Base-by-base conservation (phyloP, 2,113 vertebrate genomes). In the Labeo rohita region DNA sequence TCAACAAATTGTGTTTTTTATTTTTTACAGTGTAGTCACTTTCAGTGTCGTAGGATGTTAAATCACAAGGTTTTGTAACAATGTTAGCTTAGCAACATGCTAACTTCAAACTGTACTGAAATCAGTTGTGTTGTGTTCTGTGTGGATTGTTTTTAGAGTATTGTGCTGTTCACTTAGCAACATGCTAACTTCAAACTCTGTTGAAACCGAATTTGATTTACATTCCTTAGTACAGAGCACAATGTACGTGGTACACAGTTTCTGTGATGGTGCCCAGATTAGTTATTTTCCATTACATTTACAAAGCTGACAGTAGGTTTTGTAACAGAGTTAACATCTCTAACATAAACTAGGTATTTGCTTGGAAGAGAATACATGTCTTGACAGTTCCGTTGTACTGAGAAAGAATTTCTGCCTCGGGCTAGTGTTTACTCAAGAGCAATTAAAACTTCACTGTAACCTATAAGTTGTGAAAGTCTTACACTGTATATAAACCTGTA, bases 381-480 rank as follows among this genome's bases (percentile, higher is more conserved):
- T 80, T 61, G 56, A 80, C 56, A 34, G 78, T 8, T 21, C 52
- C 34, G 10, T 59, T 59, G 76, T 78, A 59, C 39, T 59, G 52
- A 56, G 28, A 78, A 78, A 78, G 76, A 54, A 59, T 9, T 23
- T 80, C 10, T 2, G 13, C 65, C 63, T 23, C 36, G 13, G 83
- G 43, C 28, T 54, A 50, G 72, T 66, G 56, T 59, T 83, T 83
- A 63, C 52, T 39, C 34, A 54, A 72, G 13, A 50, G 23, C 78
- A 49, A 52, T 28, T 47, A 43, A 39, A 79, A 63, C 54, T 72
- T 36, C 83, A 72, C 73, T 85, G 47, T 74, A 80, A 83, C 78
- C 81, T 83, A 66, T 68, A 34, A 68, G 85, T 73, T 85, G 72
- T 83, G 79, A 86, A 86, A 16, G 39, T 83, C 65, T 83, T 85